Evolutionary conservation across 2,113 vertebrate genomes (phyloP).

Genomic region (Melanerpes aurifrons): DNA sequence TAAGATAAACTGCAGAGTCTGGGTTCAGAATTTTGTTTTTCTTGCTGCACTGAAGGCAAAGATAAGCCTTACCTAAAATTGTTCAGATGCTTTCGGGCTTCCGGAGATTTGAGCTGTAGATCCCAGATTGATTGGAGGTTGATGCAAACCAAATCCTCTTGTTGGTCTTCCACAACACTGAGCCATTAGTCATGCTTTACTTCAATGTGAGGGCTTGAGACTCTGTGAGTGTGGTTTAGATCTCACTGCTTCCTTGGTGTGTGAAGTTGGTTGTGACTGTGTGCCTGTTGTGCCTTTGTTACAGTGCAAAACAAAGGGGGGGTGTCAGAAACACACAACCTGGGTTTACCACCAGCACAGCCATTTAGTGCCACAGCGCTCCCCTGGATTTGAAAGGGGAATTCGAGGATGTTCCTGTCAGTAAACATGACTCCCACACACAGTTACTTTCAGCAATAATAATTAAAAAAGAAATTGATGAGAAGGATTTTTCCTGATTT

Average conservation of each 20-base stretch:
- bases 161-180: not conserved
- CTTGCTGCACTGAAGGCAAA: not conserved
- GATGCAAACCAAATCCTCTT: slow-evolving; percentile 2
- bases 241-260: not conserved
- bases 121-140: not conserved
- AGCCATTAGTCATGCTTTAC: not conserved
- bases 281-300: not conserved
- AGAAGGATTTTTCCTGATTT: not conserved
- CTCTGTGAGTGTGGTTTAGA: not conserved
- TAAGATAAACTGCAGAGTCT: not conserved
- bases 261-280: not conserved
- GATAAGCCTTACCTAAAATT: not conserved
- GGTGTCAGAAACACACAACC: not conserved
- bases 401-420: not conserved
- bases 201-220: not conserved
- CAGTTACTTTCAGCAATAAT: not conserved
- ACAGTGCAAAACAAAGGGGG: not conserved
- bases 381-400: not conserved
- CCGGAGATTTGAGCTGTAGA: not conserved
- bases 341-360: not conserved
- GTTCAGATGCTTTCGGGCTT: slow-evolving; percentile 6
- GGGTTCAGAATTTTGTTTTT: not conserved
- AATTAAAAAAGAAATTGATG: not conserved
- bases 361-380: not conserved
- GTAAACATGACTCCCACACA: not conserved